Percentiles rank a stretch among this genome's conserved stretches.
These are phyloP conservation scores for pig (Sus scrofa) DNA, from an alignment of 2,113 vertebrate genomes.

Conservation along the genomic window DNA sequence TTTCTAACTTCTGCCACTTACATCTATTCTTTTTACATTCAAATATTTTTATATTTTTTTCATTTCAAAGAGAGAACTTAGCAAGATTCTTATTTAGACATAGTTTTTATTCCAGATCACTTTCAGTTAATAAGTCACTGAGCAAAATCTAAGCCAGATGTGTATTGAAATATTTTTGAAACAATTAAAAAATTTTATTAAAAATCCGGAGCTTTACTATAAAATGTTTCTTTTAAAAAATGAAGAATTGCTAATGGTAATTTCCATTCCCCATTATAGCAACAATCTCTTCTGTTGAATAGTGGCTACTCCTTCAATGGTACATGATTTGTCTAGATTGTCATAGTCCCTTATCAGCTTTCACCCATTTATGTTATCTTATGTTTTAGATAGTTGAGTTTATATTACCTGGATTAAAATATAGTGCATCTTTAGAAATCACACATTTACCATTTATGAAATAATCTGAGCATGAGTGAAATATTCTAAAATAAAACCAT, in stretches of 20 bases:
- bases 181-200: background rate
- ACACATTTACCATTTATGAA: background rate
- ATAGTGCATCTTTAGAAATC: background rate
- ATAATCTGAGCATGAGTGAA: background rate
- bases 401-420: background rate
- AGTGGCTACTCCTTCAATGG: background rate
- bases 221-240: background rate
- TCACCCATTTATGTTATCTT: background rate
- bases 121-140: background rate
- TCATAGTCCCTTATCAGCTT: background rate
- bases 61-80: background rate
- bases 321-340: background rate
- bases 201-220: background rate
- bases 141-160: background rate
- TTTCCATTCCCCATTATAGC: background rate
- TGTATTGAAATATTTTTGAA: background rate
- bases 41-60: background rate
- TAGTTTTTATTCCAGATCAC: background rate
- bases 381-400: background rate
- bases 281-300: background rate
- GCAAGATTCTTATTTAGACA: background rate
- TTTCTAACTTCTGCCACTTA: background rate
- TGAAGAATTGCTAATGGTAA: background rate
- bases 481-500: background rate
- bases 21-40: background rate